A percentile compares a stretch with the other conserved stretches of the same genome.
Conservation (phyloP, 1,140 invertebrate species). For the Drosophila pseudoobscura region DNA sequence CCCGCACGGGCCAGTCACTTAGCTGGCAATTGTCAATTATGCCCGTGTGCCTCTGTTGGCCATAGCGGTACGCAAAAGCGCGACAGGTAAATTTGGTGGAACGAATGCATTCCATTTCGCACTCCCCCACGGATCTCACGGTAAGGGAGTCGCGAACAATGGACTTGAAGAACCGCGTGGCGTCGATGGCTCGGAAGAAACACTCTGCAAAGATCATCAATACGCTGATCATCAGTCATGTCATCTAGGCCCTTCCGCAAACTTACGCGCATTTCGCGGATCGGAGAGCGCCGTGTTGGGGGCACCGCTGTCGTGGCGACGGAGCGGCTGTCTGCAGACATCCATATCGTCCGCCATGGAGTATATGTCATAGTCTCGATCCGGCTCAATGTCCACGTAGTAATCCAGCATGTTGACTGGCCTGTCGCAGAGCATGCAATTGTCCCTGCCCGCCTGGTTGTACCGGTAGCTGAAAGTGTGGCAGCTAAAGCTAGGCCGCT, state of each 20-base stretch:
- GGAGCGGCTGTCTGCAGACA: constrained; percentile 82
- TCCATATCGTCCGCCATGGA: constrained; percentile 86
- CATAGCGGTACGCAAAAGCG: constrained; percentile 90
- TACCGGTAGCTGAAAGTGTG: constrained; percentile 90
- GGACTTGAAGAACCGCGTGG: constrained; percentile 86
- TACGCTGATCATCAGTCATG: too few relatives aligned
- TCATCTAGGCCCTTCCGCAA: too few relatives aligned
- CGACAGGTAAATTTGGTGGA: constrained; percentile 89
- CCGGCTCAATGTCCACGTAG: constrained; percentile 89
- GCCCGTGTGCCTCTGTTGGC: constrained; percentile 86
- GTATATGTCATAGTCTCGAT: constrained; percentile 91
- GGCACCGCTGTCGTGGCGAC: constrained; percentile 52
- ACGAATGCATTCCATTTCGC: constrained; percentile 89
- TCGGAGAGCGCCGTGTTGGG: constrained; percentile 70
- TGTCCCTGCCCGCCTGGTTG: constrained; percentile 84
- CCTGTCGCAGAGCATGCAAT: constrained; percentile 89
- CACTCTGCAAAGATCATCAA: constrained; percentile 85
- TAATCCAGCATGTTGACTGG: constrained; percentile 88
- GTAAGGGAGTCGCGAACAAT: constrained; percentile 87
- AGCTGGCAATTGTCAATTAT: constrained; percentile 88
- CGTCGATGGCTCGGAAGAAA: constrained; percentile 90
- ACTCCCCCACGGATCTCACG: constrained; percentile 88
- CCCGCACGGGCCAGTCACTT: constrained; percentile 88
- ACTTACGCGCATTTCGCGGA: constrained; percentile 78
- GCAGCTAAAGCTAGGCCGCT: constrained; percentile 87